Percentiles rank a stretch among this genome's conserved stretches.
Conservation (phyloP, 2,888 invertebrate genomes). For the Elmis aenea region DNA sequence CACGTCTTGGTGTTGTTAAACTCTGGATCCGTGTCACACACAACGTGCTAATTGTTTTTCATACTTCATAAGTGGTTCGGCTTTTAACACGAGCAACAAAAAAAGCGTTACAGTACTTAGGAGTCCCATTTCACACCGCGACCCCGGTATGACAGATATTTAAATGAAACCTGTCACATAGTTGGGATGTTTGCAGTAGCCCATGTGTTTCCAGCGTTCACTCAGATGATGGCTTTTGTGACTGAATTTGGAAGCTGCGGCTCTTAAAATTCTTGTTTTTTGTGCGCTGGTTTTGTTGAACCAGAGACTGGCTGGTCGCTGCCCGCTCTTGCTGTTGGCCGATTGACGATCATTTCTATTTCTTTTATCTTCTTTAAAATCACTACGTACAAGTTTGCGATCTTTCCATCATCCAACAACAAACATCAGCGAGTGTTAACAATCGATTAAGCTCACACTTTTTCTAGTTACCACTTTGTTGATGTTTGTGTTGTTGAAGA, state of each 20-base stretch:
- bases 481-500: too few relatives aligned
- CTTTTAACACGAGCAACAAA: too few relatives aligned
- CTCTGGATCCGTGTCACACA: too few relatives aligned
- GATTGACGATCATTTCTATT: conserved; percentile 14
- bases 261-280: conserved; percentile 32
- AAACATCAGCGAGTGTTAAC: too few relatives aligned
- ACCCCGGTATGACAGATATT: conserved; percentile 29
- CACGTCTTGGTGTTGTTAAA: conserved; percentile 15
- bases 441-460: too few relatives aligned
- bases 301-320: conserved; percentile 19
- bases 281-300: conserved; percentile 23
- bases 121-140: conserved; percentile 20
- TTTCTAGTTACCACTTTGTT: too few relatives aligned
- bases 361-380: conserved; percentile 7
- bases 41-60: too few relatives aligned
- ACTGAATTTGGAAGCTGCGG: conserved; percentile 30
- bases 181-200: conserved; percentile 31
- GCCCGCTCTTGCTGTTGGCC: conserved; percentile 17
- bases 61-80: too few relatives aligned
- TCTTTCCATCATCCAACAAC: background rate
- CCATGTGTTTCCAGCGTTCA: conserved; percentile 30
- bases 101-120: too few relatives aligned
- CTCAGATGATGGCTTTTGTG: conserved; percentile 26
- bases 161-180: conserved; percentile 38
- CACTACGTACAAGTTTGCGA: conserved; percentile 1